These are phyloP conservation scores for Sebastes trivittatus DNA, from an alignment of 2,797 vertebrate species.

Conservation along the genomic window DNA sequence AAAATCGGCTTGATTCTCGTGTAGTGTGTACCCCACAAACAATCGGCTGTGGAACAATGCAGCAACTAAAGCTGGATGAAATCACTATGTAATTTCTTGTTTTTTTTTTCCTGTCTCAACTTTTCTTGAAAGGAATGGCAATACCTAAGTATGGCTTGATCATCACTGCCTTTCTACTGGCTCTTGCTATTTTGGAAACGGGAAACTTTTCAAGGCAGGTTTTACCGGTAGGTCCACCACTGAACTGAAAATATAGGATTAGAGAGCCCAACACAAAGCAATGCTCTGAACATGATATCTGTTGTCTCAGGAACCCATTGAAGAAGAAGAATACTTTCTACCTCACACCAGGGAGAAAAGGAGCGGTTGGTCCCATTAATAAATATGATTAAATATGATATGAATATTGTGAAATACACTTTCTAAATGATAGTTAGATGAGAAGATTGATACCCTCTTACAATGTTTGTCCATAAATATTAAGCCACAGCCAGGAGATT, in stretches of 20 bases:
- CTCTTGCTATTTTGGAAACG: conserved; percentile 56
- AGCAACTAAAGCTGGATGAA: background rate
- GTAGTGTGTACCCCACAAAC: background rate
- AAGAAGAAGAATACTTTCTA: conserved; percentile 25
- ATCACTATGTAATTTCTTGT: background rate
- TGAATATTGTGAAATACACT: background rate
- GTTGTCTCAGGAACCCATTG: conserved; percentile 20
- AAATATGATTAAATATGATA: background rate
- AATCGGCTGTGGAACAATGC: background rate
- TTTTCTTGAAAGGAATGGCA: conserved; percentile 62
- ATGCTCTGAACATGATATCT: background rate
- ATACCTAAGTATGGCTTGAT: conserved; percentile 27
- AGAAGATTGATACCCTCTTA: background rate
- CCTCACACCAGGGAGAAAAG: conserved; percentile 51
- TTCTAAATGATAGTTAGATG: background rate
- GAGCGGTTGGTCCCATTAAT: conserved; percentile 41
- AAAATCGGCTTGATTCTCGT: too few species aligned
- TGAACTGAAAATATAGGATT: conserved; percentile 23
- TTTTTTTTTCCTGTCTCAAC: background rate
- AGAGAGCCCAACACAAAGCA: background rate
- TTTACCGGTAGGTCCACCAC: conserved; percentile 46
- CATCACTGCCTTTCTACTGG: conserved; percentile 42
- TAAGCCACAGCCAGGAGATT: background rate
- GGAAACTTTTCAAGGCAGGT: background rate
- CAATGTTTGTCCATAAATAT: background rate